Conservation (phyloP, 92 coral and sea anemone species). For the Palythoa heliodiscus region DNA sequence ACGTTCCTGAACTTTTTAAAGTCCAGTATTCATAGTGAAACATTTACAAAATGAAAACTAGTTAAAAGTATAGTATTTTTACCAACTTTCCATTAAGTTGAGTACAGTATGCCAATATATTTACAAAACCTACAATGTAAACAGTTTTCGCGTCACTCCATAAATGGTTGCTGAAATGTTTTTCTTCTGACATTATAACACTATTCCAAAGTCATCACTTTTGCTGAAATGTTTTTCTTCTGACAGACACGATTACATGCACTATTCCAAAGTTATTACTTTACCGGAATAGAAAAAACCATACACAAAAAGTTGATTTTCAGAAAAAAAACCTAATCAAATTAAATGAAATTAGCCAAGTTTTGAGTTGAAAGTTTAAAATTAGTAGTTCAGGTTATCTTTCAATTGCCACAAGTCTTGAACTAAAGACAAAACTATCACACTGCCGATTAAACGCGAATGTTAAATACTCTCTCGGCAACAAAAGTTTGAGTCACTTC, state of each 20-base stretch:
- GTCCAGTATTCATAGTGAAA: too few species aligned
- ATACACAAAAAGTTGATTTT: too few species aligned
- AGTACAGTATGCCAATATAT: neutral
- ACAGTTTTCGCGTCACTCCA: neutral
- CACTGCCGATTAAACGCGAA: neutral
- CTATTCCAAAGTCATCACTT: neutral
- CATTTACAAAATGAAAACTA: neutral
- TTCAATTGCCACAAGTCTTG: too few species aligned
- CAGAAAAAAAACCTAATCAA: too few species aligned
- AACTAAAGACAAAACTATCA: neutral
- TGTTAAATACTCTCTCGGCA: neutral
- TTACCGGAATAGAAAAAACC: too few species aligned
- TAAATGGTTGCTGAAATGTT: neutral
- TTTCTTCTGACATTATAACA: neutral
- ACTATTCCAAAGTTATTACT: neutral
- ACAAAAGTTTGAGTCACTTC: neutral
- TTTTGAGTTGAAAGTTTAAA: neutral
- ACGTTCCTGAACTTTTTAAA: too few species aligned
- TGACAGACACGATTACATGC: neutral
- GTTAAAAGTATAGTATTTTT: neutral
- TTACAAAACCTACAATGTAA: neutral
- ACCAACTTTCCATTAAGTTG: neutral
- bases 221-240: neutral
- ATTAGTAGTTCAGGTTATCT: neutral
- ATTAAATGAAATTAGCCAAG: too few species aligned